phyloP scores from a whole-genome alignment of 2,113 vertebrate genomes.

The Proterorhinus semilunaris region DNA sequence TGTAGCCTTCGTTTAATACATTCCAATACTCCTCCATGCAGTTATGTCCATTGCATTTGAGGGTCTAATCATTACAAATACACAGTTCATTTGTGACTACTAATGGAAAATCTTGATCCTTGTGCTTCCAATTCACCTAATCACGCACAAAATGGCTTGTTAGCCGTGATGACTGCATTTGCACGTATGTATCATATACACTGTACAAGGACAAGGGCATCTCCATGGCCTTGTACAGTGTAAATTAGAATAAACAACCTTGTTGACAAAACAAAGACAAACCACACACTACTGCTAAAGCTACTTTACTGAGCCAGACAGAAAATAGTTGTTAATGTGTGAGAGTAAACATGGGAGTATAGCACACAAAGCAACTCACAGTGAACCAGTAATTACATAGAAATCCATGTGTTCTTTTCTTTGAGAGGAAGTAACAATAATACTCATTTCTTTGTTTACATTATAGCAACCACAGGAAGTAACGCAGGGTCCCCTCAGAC shows the following conservation, averaged over 20 bases:
- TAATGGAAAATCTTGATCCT: not conserved
- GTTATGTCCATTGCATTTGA: not conserved
- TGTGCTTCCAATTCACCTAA: too few relatives aligned
- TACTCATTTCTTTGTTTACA: not conserved
- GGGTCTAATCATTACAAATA: too few relatives aligned
- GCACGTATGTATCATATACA: not conserved
- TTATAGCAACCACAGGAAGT: not conserved
- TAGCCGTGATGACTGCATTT: too few relatives aligned
- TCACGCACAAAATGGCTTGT: too few relatives aligned
- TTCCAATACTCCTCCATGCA: not conserved
- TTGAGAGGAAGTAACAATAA: not conserved
- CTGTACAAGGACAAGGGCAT: not conserved
- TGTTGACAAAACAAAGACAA: not conserved
- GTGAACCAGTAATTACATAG: slow-evolving; percentile 26
- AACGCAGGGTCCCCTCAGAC: too few relatives aligned
- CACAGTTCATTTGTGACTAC: not conserved
- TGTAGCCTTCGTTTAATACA: not conserved
- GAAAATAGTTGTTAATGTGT: not conserved
- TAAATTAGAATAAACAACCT: not conserved
- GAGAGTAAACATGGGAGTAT: slow-evolving; percentile 16
- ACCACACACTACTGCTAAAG: not conserved
- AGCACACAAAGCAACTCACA: not conserved
- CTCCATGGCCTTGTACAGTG: too few relatives aligned
- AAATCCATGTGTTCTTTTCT: slow-evolving; percentile 13
- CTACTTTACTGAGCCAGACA: not conserved